Conservation (phyloP, 1,140 invertebrate genomes). For the Calliphora vicina region DNA sequence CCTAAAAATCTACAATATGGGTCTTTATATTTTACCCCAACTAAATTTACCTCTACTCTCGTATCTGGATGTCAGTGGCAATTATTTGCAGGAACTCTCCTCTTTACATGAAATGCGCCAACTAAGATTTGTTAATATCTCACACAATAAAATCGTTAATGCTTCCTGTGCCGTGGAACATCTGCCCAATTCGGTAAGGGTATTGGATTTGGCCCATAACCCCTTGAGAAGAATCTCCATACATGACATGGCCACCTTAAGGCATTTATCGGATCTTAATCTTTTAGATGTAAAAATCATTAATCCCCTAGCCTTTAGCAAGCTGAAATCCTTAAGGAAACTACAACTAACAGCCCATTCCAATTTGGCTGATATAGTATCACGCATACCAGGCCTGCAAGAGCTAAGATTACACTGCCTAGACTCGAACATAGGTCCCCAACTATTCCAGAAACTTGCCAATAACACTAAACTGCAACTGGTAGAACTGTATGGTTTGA, state of each 20-base stretch:
- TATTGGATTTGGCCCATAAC: conserved; percentile 59
- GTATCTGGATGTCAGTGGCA: conserved; percentile 61
- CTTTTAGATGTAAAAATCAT: conserved; percentile 58
- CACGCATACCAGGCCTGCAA: conserved; percentile 66
- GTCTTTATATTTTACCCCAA: conserved; percentile 76
- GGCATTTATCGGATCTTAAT: conserved; percentile 56
- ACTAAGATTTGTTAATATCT: conserved; percentile 71
- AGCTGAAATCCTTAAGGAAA: conserved; percentile 64
- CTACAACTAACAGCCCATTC: conserved; percentile 53
- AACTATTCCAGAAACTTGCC: conserved; percentile 72
- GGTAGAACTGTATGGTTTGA: conserved; percentile 78
- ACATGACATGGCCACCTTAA: conserved; percentile 54
- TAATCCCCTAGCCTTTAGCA: conserved; percentile 58
- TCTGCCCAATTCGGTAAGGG: conserved; percentile 53
- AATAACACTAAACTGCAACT: conserved; percentile 79
- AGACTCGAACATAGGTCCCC: conserved; percentile 74
- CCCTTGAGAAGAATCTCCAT: conserved; percentile 55
- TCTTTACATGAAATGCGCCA: conserved; percentile 68
- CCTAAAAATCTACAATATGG: conserved; percentile 77
- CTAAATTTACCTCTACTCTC: conserved; percentile 72
- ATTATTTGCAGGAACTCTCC: conserved; percentile 58
- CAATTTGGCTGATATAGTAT: conserved; percentile 59
- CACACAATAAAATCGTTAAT: conserved; percentile 69
- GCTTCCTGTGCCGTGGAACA: conserved; percentile 59
- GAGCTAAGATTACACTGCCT: conserved; percentile 75